These are phyloP conservation scores for Cercopithecus petaurista DNA, from an alignment of 2,797 vertebrate species.

Conservation along the genomic window DNA sequence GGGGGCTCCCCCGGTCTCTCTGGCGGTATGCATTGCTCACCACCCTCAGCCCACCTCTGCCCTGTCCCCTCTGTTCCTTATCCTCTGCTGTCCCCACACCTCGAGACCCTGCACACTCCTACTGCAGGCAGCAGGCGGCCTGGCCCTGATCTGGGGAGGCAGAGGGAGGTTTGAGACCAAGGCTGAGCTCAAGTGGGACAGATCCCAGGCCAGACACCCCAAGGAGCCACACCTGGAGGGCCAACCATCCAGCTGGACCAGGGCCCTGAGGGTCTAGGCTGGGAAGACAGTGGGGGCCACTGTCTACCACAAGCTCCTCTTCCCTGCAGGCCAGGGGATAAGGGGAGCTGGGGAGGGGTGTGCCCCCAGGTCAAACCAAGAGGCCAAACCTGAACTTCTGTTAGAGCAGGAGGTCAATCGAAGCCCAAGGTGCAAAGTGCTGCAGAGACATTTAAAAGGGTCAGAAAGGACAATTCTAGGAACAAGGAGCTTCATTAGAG, in stretches of 20 bases:
- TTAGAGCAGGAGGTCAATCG: constrained; percentile 37
- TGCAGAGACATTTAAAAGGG: constrained; percentile 46
- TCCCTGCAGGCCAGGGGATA: background rate
- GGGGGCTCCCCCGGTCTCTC: background rate
- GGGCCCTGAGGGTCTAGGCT: background rate
- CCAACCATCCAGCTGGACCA: background rate
- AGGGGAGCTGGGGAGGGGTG: background rate
- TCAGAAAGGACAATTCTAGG: constrained; percentile 30
- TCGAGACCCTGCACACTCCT: accelerated
- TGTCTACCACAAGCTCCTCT: background rate
- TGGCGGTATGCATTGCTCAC: accelerated
- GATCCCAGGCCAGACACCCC: background rate
- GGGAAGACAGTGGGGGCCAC: background rate
- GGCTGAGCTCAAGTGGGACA: background rate
- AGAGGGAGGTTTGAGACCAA: background rate
- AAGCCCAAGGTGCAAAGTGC: background rate
- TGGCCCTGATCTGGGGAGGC: background rate
- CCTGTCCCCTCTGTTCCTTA: background rate
- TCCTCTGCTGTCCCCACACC: background rate
- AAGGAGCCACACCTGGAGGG: background rate
- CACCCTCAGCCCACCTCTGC: background rate
- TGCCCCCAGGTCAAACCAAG: background rate
- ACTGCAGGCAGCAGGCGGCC: background rate
- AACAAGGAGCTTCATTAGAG: constrained; percentile 37
- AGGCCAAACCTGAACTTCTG: background rate